These are phyloP conservation scores for Lordiphosa andalusiaca DNA, from an alignment of 2,888 invertebrate species.

Conservation along the genomic window DNA sequence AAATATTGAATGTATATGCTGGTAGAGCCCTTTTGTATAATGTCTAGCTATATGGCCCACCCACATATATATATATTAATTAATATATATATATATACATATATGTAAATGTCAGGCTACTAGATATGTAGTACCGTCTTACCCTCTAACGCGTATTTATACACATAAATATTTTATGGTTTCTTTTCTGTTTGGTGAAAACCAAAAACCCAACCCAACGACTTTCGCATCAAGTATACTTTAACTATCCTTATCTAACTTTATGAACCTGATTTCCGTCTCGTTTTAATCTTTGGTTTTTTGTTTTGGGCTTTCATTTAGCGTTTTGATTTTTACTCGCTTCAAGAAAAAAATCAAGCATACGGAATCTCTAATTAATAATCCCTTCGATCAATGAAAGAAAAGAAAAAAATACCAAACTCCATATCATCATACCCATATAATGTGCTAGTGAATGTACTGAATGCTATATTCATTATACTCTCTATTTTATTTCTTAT, in stretches of 20 bases:
- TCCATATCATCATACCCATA: conserved; percentile 70
- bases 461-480: conserved; percentile 80
- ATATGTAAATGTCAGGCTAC: no score
- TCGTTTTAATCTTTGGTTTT: conserved; percentile 31
- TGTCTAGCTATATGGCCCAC: no score
- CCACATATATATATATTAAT: no score
- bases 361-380: conserved; percentile 38
- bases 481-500: conserved; percentile 63
- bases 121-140: no score
- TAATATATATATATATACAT: no score
- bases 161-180: conserved; percentile 6
- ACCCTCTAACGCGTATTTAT: conserved; percentile 1
- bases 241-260: no score
- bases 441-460: conserved; percentile 81
- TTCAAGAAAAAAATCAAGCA: conserved; percentile 25
- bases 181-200: conserved; percentile 4
- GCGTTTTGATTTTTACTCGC: conserved; percentile 21
- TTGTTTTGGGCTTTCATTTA: conserved; percentile 30
- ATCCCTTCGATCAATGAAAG: conserved; percentile 31
- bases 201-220: no score
- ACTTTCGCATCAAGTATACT: no score
- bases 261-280: conserved; percentile 6
- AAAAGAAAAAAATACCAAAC: conserved; percentile 31
- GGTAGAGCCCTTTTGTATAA: no score
- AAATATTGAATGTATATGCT: no score